Evolutionary conservation across 2,888 invertebrate genomes (phyloP).

Genomic region (Sclerodermus sp.): DNA sequence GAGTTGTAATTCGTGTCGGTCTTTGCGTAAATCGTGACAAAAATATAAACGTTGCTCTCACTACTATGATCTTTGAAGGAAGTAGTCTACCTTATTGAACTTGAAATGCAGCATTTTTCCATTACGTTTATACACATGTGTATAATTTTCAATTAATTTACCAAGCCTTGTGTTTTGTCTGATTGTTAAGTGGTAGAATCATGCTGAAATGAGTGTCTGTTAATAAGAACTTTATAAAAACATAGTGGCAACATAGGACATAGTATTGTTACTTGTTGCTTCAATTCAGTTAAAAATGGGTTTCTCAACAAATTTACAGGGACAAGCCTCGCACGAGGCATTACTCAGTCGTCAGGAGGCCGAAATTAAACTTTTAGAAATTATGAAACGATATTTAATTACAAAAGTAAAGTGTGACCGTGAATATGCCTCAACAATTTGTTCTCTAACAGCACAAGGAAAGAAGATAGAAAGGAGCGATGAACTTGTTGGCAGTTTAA

Average conservation of each 20-base stretch:
- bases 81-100: slow-evolving; percentile 7
- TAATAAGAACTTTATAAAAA: slow-evolving; percentile 6
- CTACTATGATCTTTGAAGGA: slow-evolving; percentile 22
- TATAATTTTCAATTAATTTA: neutral
- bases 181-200: neutral
- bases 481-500: slow-evolving; percentile 67
- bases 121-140: slow-evolving; percentile 1
- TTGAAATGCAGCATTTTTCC: neutral
- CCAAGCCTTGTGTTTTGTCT: neutral
- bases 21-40: slow-evolving; percentile 21
- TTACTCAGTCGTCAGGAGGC: slow-evolving; percentile 88
- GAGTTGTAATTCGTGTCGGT: neutral
- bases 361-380: slow-evolving; percentile 88
- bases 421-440: slow-evolving; percentile 85
- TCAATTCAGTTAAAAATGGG: slow-evolving; percentile 64
- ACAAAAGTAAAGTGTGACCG: slow-evolving; percentile 89
- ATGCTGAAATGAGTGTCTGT: slow-evolving; percentile 11
- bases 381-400: slow-evolving; percentile 83
- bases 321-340: slow-evolving; percentile 88
- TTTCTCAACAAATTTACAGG: slow-evolving; percentile 84
- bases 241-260: neutral
- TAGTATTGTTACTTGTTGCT: neutral
- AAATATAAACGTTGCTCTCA: slow-evolving; percentile 48
- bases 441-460: slow-evolving; percentile 79
- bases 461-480: slow-evolving; percentile 80